Percentiles rank a stretch among this genome's conserved stretches.
Conservation (phyloP, 2,797 vertebrate species). For the Pseudomugil tenellus region DNA sequence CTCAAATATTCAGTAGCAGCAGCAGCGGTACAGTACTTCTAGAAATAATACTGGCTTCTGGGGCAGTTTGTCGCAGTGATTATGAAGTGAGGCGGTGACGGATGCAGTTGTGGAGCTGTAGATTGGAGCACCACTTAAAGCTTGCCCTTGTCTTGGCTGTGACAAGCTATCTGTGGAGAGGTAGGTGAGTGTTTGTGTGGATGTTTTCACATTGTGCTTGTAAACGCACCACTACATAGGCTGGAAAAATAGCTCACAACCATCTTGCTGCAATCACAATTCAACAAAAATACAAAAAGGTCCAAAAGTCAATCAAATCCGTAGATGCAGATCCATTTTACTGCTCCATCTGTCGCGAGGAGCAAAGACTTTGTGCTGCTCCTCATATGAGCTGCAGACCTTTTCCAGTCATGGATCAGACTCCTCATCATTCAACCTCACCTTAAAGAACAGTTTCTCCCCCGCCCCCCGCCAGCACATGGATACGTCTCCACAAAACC, state of each 20-base stretch:
- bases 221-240: constrained; percentile 18
- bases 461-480: constrained; percentile 32
- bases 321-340: constrained; percentile 18
- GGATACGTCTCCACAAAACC: constrained; percentile 40
- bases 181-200: constrained; percentile 31
- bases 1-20: constrained; percentile 53
- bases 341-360: constrained; percentile 35
- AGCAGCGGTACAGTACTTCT: constrained; percentile 39
- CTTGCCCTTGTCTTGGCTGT: constrained; percentile 63
- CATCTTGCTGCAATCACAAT: constrained; percentile 16
- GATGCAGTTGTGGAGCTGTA: constrained; percentile 52
- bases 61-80: constrained; percentile 72
- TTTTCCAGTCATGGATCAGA: constrained; percentile 45
- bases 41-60: constrained; percentile 69
- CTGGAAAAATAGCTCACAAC: constrained; percentile 15
- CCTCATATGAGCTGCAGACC: constrained; percentile 27
- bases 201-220: constrained; percentile 25
- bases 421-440: constrained; percentile 58
- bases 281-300: constrained; percentile 26
- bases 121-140: constrained; percentile 58
- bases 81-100: constrained; percentile 64
- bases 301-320: constrained; percentile 39
- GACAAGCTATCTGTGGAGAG: constrained; percentile 53
- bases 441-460: constrained; percentile 57
- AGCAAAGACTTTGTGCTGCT: constrained; percentile 29